phyloP scores from a whole-genome alignment of 2,113 vertebrate species.

The Eptesicus fuscus region DNA sequence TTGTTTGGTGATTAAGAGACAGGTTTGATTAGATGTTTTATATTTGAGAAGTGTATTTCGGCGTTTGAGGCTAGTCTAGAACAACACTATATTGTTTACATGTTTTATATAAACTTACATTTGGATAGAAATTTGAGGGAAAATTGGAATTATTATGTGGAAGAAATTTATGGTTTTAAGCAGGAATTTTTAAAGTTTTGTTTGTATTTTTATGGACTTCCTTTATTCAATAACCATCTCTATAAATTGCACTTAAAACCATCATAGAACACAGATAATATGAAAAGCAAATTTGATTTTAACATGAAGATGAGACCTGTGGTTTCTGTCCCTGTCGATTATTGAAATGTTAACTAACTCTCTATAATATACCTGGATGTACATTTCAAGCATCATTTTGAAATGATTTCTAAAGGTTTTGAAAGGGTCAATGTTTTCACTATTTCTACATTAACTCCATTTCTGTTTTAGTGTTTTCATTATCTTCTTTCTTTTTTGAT shows the following conservation, averaged over 20 bases:
- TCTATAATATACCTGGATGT: not conserved
- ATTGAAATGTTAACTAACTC: conserved; percentile 22
- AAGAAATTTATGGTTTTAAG: conserved; percentile 22
- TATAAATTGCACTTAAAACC: conserved; percentile 29
- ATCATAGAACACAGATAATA: not conserved
- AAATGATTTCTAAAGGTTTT: conserved; percentile 43
- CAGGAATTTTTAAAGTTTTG: not conserved
- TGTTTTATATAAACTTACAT: not conserved
- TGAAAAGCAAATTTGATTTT: conserved; percentile 46
- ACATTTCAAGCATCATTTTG: conserved; percentile 32
- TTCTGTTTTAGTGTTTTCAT: not conserved
- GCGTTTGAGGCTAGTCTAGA: not conserved
- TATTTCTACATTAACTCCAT: not conserved
- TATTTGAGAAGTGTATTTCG: not conserved
- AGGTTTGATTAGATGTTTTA: conserved; percentile 35
- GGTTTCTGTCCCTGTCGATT: conserved; percentile 7
- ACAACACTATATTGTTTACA: not conserved
- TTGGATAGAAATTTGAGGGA: conserved; percentile 16
- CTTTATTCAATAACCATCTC: conserved; percentile 14
- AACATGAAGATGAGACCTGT: not conserved
- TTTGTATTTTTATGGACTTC: conserved; percentile 21
- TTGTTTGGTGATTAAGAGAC: not conserved
- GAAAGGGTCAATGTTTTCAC: not conserved
- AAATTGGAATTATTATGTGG: conserved; percentile 9
- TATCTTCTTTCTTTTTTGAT: not conserved